Base-by-base conservation (phyloP, 2,797 vertebrate species). In the Chlorospingus semifuscus region DNA sequence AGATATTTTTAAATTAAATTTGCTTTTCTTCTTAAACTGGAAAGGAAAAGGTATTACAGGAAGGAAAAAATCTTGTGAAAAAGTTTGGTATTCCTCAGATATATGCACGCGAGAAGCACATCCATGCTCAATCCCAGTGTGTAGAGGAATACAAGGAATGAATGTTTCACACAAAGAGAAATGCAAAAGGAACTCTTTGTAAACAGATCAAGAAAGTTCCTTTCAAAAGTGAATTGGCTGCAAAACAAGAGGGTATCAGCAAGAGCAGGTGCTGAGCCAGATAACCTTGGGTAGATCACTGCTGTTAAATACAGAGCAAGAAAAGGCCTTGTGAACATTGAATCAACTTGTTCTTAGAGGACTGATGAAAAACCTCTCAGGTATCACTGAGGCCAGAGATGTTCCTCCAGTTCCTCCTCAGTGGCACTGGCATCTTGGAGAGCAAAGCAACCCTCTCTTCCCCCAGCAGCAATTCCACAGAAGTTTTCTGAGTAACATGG, bases 1-100 rank as follows among this genome's bases (percentile, higher is more conserved):
- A 79, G 76, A n/a, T 53, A 49, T 74, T 94, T 91, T 89, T 37
- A 64, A 93, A 87, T 29, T 88, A 69, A 41, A 53, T 20, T 56
- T 52, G 60, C 59, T 70, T 72, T 49, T 63, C 57, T 83, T n/a
- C 61, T 72, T 61, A n/a, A 77, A 88, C 21, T 10, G 15, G 12
- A 78, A 83, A 11, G 8, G 9, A 79, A 83, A 59, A 69, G 1
- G 1, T 76, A 61, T 87, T 76, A 61, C 8, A 64, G 32, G 36
- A 21, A 6, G 8, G 2, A 3, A 30, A 57, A 37, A 52, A 27
- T 13, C 14, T 2, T 1, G 15, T 41, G n/a, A n/a, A 39, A 37
- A 49, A 0, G 3, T 44, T 55, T 37, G 1, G 5, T 69, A 46
- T 46, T 86, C 14, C 30, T 82, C 4, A 2, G 11, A 70, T 42